Conservation (phyloP, 1,140 invertebrate species). For the Arctopsyche grandis region DNA sequence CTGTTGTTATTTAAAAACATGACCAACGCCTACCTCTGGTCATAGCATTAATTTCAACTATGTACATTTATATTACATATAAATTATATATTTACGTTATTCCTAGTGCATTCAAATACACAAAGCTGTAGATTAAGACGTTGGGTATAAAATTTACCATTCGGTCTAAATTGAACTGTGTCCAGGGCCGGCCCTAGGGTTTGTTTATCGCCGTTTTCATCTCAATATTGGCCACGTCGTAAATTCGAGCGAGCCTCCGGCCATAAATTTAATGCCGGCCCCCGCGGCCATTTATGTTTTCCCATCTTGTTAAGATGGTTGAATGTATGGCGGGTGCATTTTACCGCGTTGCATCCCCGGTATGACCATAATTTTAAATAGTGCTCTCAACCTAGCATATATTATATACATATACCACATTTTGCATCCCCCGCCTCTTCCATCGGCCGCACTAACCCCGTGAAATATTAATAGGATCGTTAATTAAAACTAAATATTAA, state of each 20-base stretch:
- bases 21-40: too few relatives aligned
- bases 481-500: background rate
- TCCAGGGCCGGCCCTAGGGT: background rate
- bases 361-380: constrained; percentile 39
- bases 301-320: constrained; percentile 38
- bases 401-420: background rate
- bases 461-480: background rate
- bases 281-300: constrained; percentile 46
- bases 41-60: too few relatives aligned
- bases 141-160: too few relatives aligned
- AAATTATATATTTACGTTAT: too few relatives aligned
- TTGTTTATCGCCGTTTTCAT: constrained; percentile 46
- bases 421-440: background rate
- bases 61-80: too few relatives aligned
- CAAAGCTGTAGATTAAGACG: too few relatives aligned
- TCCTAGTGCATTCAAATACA: too few relatives aligned
- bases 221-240: constrained; percentile 47
- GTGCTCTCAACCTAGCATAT: background rate
- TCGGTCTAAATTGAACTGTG: too few relatives aligned
- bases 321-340: background rate
- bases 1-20: too few relatives aligned
- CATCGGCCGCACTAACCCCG: background rate
- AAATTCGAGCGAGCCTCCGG: constrained; percentile 44
- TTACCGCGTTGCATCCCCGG: background rate
- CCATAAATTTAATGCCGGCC: constrained; percentile 52